Evolutionary conservation across 1,140 invertebrate species (phyloP).

Genomic region (Bombus vancouverensis): DNA sequence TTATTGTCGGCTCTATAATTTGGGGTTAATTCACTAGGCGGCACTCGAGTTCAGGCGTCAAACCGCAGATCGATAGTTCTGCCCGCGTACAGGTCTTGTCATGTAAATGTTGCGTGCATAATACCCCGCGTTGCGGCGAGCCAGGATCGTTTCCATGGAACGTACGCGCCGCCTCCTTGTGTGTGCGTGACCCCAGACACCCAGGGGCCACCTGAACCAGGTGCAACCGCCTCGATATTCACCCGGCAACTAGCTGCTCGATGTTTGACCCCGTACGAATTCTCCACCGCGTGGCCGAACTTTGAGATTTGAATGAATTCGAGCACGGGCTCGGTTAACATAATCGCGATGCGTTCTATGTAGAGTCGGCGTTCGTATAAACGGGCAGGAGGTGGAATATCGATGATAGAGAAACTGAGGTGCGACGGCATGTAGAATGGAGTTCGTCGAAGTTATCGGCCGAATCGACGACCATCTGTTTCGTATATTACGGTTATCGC

Average conservation of each 20-base stretch:
- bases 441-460: neutral
- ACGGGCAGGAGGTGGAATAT: neutral
- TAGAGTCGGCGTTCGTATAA: neutral
- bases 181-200: slow-evolving; percentile 18
- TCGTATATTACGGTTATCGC: too few relatives aligned
- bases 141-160: slow-evolving; percentile 62
- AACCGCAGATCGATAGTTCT: slow-evolving; percentile 81
- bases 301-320: neutral
- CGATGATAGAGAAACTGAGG: neutral
- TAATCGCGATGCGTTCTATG: neutral
- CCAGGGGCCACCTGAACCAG: slow-evolving; percentile 34
- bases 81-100: slow-evolving; percentile 75
- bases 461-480: too few relatives aligned
- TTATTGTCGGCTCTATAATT: slow-evolving; percentile 82
- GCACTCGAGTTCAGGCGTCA: slow-evolving; percentile 78
- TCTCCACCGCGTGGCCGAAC: neutral
- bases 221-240: slow-evolving; percentile 42
- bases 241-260: slow-evolving; percentile 7
- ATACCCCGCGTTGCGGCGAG: slow-evolving; percentile 65
- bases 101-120: slow-evolving; percentile 78
- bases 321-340: neutral
- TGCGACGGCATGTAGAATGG: neutral
- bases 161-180: slow-evolving; percentile 26
- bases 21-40: slow-evolving; percentile 81
- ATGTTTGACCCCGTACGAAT: slow-evolving; percentile 2